Base-by-base conservation (phyloP, 2,888 invertebrate genomes). In the Chironomus riparius region DNA sequence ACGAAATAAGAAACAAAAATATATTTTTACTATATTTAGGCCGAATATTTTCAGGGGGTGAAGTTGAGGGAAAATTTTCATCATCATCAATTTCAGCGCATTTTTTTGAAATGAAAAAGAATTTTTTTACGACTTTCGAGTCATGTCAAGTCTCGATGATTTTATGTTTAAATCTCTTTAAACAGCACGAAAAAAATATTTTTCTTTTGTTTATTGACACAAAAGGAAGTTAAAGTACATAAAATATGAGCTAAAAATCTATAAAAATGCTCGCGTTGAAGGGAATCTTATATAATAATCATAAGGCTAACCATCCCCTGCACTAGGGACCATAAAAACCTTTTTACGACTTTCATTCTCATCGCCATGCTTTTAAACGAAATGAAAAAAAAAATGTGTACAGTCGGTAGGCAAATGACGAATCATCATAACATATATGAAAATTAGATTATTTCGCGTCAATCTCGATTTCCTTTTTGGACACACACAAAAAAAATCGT, bases 291-390 rank as follows among this genome's bases (percentile, higher is more conserved):
- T 18, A 15, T 15, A 15, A 56, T 15, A n/a, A 56, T 56, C 18
- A 56, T 56, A 56, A 65, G 24, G 65, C 65, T 65, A 65, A 65
- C 65, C 65, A 65, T 65, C 65, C 56, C 65, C 65, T 65, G 65
- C 65, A 65, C 65, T 65, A 65, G 21, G 65, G 21, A 22, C 21
- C 21, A 65, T 24, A 65, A 65, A 65, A 24, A 12, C 56, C 13
- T 50, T 56, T 65, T 65, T 65, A 65, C 65, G 65, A 65, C 65
- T 65, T 65, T 65, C 15, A n/a, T 38, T 38, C 50, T 50, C 50
- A 4, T 10, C 38, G 56, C 15, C 18, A 56, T 65, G 65, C 65
- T 65, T 65, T 65, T 24, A 65, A 65, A 65, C 12, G 22, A 24
- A 65, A 65, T 65, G 65, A 22, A 65, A 65, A 15, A 7, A 38